phyloP scores from a whole-genome alignment of 1,140 invertebrate species.

The Drosophila tsacasi region DNA sequence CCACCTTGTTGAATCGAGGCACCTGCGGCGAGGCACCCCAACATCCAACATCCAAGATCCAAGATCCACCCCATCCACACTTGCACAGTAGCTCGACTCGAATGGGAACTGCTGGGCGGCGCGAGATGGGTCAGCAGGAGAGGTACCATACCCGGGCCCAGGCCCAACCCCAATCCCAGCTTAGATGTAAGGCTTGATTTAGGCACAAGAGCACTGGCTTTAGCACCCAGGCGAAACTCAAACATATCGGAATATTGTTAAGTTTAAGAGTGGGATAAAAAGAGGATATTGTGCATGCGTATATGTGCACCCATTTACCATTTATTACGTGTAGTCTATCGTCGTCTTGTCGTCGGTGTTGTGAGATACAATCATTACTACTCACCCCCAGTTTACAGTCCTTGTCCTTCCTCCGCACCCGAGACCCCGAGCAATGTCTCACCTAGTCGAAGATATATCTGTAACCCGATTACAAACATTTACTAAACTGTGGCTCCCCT shows the following conservation, averaged over 20 bases:
- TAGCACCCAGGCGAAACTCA: constrained; percentile 45
- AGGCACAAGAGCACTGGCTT: constrained; percentile 17
- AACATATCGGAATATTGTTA: constrained; percentile 78
- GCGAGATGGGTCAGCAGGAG: constrained; percentile 4
- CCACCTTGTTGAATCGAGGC: constrained; percentile 70
- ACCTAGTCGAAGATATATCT: constrained; percentile 45
- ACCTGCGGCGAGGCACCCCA: constrained; percentile 32
- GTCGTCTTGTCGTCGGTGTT: constrained; percentile 79
- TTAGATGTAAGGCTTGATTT: constrained; percentile 54
- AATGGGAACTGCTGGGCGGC: constrained; percentile 1
- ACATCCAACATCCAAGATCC: constrained; percentile 21
- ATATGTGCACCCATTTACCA: constrained; percentile 28
- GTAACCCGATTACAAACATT: constrained; percentile 3
- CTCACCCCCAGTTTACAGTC: constrained; percentile 23
- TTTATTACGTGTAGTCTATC: constrained; percentile 72
- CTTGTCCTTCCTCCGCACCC: constrained; percentile 25
- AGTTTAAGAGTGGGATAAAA: constrained; percentile 44
- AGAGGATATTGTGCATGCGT: constrained; percentile 9
- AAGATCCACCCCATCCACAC: constrained; percentile 26
- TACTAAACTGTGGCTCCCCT: constrained; percentile 17
- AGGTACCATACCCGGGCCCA: background rate
- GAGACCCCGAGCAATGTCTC: constrained; percentile 20
- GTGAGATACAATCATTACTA: constrained; percentile 85
- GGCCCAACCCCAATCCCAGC: constrained; percentile 10
- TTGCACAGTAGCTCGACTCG: constrained; percentile 69